phyloP scores from a whole-genome alignment of 2,888 invertebrate genomes.

The Drosophila limbata region DNA sequence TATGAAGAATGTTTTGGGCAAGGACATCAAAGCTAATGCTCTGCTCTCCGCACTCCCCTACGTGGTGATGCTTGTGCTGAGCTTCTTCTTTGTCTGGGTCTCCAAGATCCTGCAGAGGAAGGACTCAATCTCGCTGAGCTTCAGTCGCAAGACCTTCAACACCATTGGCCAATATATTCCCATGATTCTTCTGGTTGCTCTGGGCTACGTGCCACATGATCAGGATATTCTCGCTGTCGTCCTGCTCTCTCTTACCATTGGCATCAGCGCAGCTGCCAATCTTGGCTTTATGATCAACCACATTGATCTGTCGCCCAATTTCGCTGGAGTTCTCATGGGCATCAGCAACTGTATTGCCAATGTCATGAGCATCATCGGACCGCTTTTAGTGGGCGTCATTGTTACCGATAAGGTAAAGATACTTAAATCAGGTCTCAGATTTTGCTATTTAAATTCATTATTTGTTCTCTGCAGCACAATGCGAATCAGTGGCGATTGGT shows the following conservation, averaged over 20 bases:
- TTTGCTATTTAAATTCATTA: background rate
- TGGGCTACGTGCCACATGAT: slow-evolving; percentile 86
- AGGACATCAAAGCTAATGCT: slow-evolving; percentile 89
- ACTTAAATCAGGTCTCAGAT: background rate
- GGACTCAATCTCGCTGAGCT: slow-evolving; percentile 85
- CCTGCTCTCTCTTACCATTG: slow-evolving; percentile 87
- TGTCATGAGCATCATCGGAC: slow-evolving; percentile 88
- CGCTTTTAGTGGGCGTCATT: slow-evolving; percentile 87
- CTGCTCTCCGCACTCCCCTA: slow-evolving; percentile 87
- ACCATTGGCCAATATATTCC: slow-evolving; percentile 85
- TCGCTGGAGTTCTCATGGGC: slow-evolving; percentile 90
- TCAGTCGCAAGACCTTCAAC: slow-evolving; percentile 83
- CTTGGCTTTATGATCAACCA: slow-evolving; percentile 88
- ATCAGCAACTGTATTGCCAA: slow-evolving; percentile 89
- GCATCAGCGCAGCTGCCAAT: slow-evolving; percentile 87
- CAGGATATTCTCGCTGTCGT: slow-evolving; percentile 85
- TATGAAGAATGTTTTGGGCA: slow-evolving; percentile 89
- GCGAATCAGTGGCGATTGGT: slow-evolving; percentile 90
- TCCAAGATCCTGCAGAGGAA: slow-evolving; percentile 64
- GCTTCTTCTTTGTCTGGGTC: slow-evolving; percentile 87
- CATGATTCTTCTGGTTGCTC: slow-evolving; percentile 86
- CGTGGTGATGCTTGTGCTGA: slow-evolving; percentile 86
- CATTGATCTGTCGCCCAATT: slow-evolving; percentile 90
- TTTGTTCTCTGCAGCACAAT: slow-evolving; percentile 86
- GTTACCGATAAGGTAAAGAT: slow-evolving; percentile 86